Conservation (phyloP, 2,888 invertebrate species). For the Argynnis bischoffii region DNA sequence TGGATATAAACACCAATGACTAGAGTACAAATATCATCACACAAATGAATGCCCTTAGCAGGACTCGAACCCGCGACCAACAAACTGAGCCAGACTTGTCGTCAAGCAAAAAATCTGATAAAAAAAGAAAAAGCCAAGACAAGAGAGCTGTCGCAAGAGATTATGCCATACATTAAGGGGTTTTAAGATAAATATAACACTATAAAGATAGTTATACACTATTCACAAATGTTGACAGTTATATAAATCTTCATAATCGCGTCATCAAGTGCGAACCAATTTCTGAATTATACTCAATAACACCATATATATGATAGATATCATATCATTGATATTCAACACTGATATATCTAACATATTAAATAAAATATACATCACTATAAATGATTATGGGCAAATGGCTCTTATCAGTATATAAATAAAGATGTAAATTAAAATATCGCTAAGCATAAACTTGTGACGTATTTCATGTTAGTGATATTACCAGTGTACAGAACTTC, state of each 20-base stretch:
- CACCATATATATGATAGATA: neutral
- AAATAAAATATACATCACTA: neutral
- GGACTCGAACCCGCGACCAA: too few relatives aligned
- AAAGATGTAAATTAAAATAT: neutral
- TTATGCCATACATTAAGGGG: too few relatives aligned
- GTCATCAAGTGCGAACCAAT: constrained; percentile 1
- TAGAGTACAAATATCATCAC: too few relatives aligned
- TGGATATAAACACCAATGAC: too few relatives aligned
- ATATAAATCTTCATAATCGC: neutral
- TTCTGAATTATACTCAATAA: neutral
- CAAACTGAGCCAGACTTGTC: too few relatives aligned
- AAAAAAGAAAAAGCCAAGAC: too few relatives aligned
- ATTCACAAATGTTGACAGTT: constrained; percentile 1
- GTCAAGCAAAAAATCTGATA: too few relatives aligned
- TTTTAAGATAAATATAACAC: too few relatives aligned
- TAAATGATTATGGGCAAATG: neutral
- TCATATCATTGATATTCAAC: neutral
- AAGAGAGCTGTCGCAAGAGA: too few relatives aligned
- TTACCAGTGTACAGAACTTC: neutral
- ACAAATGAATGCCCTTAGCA: too few relatives aligned
- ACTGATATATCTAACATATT: neutral
- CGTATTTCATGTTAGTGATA: neutral
- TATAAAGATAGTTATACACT: too few relatives aligned
- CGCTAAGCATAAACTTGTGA: neutral
- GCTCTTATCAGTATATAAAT: neutral